Evolutionary conservation across 1,140 invertebrate genomes (phyloP), one percentile per base, ranked within the genome.

Genomic region (Pseudomyrmex concolor): DNA sequence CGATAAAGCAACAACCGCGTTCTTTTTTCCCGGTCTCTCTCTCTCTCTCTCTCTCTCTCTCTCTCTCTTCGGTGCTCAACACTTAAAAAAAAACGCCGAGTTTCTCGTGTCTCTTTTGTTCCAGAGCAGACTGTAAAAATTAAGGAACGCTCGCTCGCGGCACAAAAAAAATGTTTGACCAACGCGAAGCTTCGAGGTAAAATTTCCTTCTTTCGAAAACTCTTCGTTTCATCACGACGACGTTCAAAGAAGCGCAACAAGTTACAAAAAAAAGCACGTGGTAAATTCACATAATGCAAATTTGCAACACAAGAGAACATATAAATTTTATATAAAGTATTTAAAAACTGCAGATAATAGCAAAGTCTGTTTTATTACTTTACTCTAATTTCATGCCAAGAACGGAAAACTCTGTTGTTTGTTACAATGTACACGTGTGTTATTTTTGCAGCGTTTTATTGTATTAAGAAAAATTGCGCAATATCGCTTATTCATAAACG

Each of bases 401-500:
- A 51, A 51, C 2, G 9, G 13, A 51, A 51, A 51, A 51, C 50
- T 51, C 10, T 51, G 50, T 67, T 77, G 4, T 2, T 15, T 13
- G 17, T 13, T 50, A 15, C 10, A 19, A 19, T 19, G 15, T 50
- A 62, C 3, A 17, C 17, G 8, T 48, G 19, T 17, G 25, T 68
- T 68, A 68, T 48, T 78, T 55, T 34, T 34, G 34, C 34, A 7
- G 55, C 45, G 19, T n/a, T 12, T 12, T 34, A 34, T 34, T 34
- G 34, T 34, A 34, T 51, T 15, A 5, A 66, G 25, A 76, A 81
- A 88, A 64, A 22, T 43, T 10, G 5, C 5, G 0, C 15, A 57
- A 87, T 89, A 85, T 60, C 83, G 19, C 74, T 84, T 86, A 71
- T 85, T 83, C 86, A 83, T 59, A 76, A 88, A 72, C 15, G 10